Percentiles rank a stretch among this genome's conserved stretches.
Conservation (phyloP, 2,888 invertebrate species). For the Polymixis lichenea region DNA sequence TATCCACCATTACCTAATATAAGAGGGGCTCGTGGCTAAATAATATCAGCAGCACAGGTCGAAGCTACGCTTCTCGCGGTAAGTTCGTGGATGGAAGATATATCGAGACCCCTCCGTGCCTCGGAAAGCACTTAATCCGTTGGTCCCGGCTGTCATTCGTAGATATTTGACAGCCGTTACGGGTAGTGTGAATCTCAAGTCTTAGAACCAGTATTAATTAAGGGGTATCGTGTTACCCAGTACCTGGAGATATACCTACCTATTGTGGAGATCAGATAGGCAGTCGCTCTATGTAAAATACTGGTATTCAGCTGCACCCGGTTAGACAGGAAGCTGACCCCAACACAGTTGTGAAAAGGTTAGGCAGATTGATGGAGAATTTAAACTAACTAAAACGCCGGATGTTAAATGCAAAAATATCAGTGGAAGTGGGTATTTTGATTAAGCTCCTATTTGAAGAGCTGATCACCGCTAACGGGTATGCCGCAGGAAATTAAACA, state of each 20-base stretch:
- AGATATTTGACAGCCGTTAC: neutral
- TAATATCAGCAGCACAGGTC: neutral
- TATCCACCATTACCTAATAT: neutral
- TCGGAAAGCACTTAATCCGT: neutral
- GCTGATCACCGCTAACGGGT: neutral
- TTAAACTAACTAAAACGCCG: neutral
- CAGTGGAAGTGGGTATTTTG: neutral
- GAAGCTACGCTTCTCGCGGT: neutral
- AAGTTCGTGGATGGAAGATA: neutral
- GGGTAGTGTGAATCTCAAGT: neutral
- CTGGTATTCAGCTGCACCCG: neutral
- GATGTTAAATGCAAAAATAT: neutral
- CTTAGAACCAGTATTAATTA: neutral
- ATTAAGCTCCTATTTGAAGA: neutral
- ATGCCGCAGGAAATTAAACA: constrained; percentile 18
- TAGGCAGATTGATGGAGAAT: neutral
- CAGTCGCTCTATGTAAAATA: neutral
- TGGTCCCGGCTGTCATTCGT: neutral
- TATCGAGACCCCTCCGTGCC: neutral
- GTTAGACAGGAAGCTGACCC: too few species aligned
- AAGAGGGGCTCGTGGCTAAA: neutral
- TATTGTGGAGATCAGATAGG: neutral
- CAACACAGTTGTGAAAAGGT: neutral
- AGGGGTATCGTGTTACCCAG: neutral
- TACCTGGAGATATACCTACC: too few species aligned